Conservation (phyloP, 2,113 vertebrate species). For the Prunella fulvescens region DNA sequence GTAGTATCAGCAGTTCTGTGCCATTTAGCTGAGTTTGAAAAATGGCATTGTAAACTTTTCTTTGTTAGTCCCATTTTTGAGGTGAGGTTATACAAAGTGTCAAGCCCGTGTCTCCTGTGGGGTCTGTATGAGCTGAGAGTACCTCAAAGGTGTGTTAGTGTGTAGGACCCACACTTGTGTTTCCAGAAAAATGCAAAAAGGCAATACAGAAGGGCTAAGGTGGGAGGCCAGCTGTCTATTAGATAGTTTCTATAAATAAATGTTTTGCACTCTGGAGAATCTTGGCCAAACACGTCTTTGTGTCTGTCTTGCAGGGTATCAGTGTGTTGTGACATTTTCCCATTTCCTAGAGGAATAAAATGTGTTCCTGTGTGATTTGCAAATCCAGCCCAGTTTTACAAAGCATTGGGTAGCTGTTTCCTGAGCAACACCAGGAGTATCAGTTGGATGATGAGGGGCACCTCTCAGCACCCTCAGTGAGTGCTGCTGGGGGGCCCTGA, state of each 20-base stretch:
- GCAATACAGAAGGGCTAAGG: neutral
- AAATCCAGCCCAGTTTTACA: neutral
- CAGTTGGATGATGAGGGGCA: neutral
- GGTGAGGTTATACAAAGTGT: neutral
- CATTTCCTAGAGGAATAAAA: neutral
- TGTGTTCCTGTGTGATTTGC: neutral
- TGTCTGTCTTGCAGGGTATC: neutral
- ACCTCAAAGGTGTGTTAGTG: neutral
- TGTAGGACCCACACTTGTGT: neutral
- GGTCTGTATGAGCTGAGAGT: neutral
- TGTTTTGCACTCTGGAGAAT: neutral
- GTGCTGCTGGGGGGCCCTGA: neutral
- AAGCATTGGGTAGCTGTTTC: neutral
- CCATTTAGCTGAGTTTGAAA: neutral
- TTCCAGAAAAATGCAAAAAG: neutral
- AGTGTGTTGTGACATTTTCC: neutral
- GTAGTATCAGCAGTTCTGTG: neutral
- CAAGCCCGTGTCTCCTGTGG: neutral
- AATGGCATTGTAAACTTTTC: neutral
- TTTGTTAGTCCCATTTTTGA: neutral
- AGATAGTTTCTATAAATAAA: neutral
- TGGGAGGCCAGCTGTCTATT: neutral
- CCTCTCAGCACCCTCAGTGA: neutral
- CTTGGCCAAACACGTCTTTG: neutral
- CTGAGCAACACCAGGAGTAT: neutral